These are phyloP conservation scores for Dunckerocampus dactyliophorus DNA, from an alignment of 2,113 vertebrate species.

Conservation along the genomic window DNA sequence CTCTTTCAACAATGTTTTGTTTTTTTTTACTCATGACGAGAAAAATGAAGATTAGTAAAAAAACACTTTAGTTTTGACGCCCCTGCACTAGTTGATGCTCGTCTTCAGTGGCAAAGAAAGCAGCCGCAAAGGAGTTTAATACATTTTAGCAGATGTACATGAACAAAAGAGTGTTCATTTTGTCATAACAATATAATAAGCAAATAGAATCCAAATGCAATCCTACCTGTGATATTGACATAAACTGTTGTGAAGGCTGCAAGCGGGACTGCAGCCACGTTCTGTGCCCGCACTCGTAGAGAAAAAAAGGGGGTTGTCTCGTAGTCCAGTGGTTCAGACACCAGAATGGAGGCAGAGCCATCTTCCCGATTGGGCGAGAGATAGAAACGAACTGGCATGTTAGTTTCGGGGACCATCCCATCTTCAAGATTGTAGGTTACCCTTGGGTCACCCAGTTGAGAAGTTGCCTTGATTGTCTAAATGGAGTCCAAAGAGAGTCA, in stretches of 20 bases:
- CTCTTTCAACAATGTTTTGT: too few relatives aligned
- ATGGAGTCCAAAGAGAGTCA: not conserved
- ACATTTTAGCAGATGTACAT: too few relatives aligned
- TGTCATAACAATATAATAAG: too few relatives aligned
- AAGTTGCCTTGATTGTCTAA: slow-evolving; percentile 84
- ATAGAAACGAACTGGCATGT: slow-evolving; percentile 87
- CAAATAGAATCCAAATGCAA: not conserved
- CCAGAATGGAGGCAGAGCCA: slow-evolving; percentile 81
- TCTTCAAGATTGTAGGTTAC: slow-evolving; percentile 87
- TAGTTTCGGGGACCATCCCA: slow-evolving; percentile 83
- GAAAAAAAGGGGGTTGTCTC: slow-evolving; percentile 80
- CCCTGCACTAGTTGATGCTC: too few relatives aligned
- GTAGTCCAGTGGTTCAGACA: slow-evolving; percentile 84
- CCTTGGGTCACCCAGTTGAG: slow-evolving; percentile 81
- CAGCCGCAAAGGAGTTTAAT: too few relatives aligned
- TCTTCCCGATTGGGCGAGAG: slow-evolving; percentile 84
- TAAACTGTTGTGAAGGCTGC: slow-evolving; percentile 80
- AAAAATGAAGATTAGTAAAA: not conserved
- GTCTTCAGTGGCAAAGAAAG: too few relatives aligned
- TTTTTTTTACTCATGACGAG: too few relatives aligned
- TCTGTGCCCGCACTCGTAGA: slow-evolving; percentile 82
- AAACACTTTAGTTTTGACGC: too few relatives aligned
- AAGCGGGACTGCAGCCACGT: slow-evolving; percentile 81
- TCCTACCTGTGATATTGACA: slow-evolving; percentile 82
- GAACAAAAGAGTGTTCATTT: too few relatives aligned